A percentile compares a stretch with the other conserved stretches of the same genome.
Conservation (phyloP, 2,888 invertebrate species). For the Agrochola lychnidis region DNA sequence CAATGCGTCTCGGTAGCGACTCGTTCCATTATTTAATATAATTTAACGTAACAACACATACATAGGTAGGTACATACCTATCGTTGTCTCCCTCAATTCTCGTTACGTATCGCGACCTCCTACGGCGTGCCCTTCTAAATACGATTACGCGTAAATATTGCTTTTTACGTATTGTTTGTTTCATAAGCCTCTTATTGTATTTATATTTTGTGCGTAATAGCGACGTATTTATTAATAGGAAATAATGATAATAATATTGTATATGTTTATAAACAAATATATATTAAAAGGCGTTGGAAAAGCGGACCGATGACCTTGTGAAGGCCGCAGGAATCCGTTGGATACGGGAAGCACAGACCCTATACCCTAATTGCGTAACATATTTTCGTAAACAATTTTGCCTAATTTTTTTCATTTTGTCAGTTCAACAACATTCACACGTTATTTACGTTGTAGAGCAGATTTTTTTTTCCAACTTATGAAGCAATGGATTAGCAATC, state of each 20-base stretch:
- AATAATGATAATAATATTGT: background rate
- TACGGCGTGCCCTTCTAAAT: slow-evolving; percentile 31
- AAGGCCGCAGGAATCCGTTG: too few relatives aligned
- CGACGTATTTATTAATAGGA: background rate
- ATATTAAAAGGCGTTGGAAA: too few relatives aligned
- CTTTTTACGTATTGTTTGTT: slow-evolving; percentile 55
- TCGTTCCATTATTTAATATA: slow-evolving; percentile 33
- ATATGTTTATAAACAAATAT: background rate
- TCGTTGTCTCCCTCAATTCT: slow-evolving; percentile 40
- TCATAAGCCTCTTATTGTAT: slow-evolving; percentile 40
- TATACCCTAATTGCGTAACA: too few relatives aligned
- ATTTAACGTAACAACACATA: slow-evolving; percentile 19
- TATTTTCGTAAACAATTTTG: too few relatives aligned
- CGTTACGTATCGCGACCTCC: slow-evolving; percentile 39
- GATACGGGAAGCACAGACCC: too few relatives aligned
- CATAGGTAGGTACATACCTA: background rate
- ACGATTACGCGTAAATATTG: slow-evolving; percentile 57
- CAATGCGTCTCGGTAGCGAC: background rate
- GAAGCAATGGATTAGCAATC: too few relatives aligned
- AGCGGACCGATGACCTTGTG: too few relatives aligned
- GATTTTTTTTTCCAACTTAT: too few relatives aligned
- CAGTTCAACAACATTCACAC: too few relatives aligned
- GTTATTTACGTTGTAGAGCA: too few relatives aligned
- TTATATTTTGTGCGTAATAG: slow-evolving; percentile 34
- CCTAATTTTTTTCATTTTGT: too few relatives aligned